These are phyloP conservation scores for Polypedilum pembai DNA, from an alignment of 1,140 invertebrate species.

Conservation along the genomic window DNA sequence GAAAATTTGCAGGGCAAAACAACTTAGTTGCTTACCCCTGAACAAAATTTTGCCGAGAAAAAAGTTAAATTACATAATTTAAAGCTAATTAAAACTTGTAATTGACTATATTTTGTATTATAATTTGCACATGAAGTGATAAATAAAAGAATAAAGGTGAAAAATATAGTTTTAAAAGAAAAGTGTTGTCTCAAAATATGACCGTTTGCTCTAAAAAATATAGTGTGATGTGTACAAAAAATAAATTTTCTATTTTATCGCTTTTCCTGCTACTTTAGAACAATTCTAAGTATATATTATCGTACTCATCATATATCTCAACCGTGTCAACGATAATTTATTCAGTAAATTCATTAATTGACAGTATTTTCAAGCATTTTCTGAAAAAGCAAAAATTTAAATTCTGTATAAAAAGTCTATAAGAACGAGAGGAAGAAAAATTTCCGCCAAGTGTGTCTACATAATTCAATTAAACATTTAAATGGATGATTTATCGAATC, in stretches of 20 bases:
- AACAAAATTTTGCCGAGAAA: no score
- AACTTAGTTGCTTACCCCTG: no score
- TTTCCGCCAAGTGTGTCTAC: background rate
- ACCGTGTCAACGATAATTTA: background rate
- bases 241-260: slow-evolving; percentile 2
- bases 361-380: slow-evolving; percentile 13
- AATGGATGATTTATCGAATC: slow-evolving; percentile 10
- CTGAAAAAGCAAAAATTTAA: background rate
- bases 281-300: background rate
- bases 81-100: no score
- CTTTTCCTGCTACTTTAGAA: background rate
- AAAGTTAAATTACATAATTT: no score
- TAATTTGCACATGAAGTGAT: background rate
- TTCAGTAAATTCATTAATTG: background rate
- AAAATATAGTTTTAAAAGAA: background rate
- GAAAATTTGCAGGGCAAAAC: no score
- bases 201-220: background rate
- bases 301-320: no score
- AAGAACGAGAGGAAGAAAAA: background rate
- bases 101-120: no score
- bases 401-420: slow-evolving; percentile 6
- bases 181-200: background rate
- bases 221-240: background rate
- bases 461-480: slow-evolving; percentile 3
- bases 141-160: background rate